Base-by-base conservation (phyloP, 2,113 vertebrate genomes). In the Ellobius talpinus region DNA sequence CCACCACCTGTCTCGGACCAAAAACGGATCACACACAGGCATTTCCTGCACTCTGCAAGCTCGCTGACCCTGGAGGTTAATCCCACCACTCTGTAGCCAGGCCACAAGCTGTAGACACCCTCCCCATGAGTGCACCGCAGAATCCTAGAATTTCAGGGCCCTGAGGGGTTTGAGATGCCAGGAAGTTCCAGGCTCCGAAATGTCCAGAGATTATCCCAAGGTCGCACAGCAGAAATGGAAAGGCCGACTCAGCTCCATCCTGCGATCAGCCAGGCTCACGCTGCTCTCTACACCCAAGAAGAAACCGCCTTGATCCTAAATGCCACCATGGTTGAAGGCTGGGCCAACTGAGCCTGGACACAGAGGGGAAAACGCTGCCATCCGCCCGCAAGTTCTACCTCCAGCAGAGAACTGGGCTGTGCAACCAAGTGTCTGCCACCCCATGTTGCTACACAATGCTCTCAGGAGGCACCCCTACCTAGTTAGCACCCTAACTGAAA, bases 1-100 rank as follows among this genome's bases (percentile, higher is more conserved):
- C 72, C 21, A 66, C 96, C 97, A 98, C 96, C 97, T 97, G 98
- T 97, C 96, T 91, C 96, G 45, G 92, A 96, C 96, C 97, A 98
- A 97, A 97, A 96, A 91, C 26, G 29, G 97, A 95, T 90, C 89
- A 88, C 88, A 97, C 79, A 90, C 91, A 97, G 97, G 97, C 95
- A 98, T 97, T 98, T 98, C 97, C 97, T 97, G 97, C 96, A 96
- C 86, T 96, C 90, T 68, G 96, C 86, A 90, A 97, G 94, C 97
- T 78, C 42, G 3, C 94, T 97, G 96, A 98, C 96, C 97, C 89
- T 29, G 16, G n/a, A 84, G 96, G 96, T 97, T 98, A 98, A 98
- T 97, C 96, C 96, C 26, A 61, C 85, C 85, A 77, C 72, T 81
- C 92, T 47, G 16, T 3, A 73, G 90, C 88, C 93, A 94, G 97